Base-by-base conservation (phyloP, 2,888 invertebrate species). In the Rhorus exstirpatorius region DNA sequence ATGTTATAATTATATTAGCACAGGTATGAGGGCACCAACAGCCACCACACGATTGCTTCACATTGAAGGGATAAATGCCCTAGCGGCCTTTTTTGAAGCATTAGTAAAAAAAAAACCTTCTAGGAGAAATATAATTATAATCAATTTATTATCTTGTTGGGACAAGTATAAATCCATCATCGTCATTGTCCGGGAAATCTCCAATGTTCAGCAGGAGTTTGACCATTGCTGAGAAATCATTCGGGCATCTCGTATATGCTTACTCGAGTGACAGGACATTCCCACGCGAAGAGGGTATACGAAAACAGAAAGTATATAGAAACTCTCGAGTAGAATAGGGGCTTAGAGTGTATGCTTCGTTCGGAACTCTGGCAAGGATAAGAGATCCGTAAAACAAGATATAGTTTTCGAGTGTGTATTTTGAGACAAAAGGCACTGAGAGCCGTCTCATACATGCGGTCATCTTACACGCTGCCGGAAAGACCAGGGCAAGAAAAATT, bases 371-470 rank as follows among this genome's bases (percentile, higher is more conserved):
- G n/a, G 10, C 58, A 31, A 61, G 60, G 41, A 35, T 38, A 49
- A 51, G 38, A 74, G 19, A 21, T 55, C 26, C 70, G 12, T 51
- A 35, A 70, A 55, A 41, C 70, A 17, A 24, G 41, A 3, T 51
- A 35, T 38, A 61, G 60, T 53, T 61, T 44, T 67, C 53, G 68
- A 68, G 60, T 79, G 60, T 60, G 53, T 51, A 44, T 75, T 65
- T 65, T 46, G 31, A 14, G 21, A 21, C 26, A 14, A 24, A 17
- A 38, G 51, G 12, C 51, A 35, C n/a, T 68, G 8, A 14, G 26
- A 24, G 55, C 24, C 1, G 7, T 70, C 70, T 41, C 41, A 17
- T n/a, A n/a, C n/a, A n/a, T n/a, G n/a, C 24, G 10, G 26, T 6
- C n/a, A 55, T 55, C 14, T 55, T n/a, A 7, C 7, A n/a, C n/a